Conservation (phyloP, 1,140 invertebrate genomes). For the Arion vulgaris region DNA sequence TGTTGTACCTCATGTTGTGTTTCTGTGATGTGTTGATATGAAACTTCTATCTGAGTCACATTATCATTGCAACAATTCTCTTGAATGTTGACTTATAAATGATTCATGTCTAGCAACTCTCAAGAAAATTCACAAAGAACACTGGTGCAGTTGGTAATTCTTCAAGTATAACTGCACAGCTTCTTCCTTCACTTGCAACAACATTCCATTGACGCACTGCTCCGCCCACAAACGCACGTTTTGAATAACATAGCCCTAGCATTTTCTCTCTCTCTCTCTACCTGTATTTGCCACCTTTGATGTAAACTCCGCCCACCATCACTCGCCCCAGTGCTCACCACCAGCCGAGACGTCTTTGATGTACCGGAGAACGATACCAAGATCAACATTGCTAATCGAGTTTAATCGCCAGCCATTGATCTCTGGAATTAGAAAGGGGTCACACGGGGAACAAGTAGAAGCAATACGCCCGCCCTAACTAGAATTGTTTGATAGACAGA, state of each 20-base stretch:
- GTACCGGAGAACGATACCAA: neutral
- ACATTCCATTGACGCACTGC: neutral
- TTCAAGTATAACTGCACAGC: too few relatives aligned
- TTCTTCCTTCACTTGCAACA: too few relatives aligned
- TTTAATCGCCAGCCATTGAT: slow-evolving; percentile 33
- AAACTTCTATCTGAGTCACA: too few relatives aligned
- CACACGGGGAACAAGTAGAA: neutral
- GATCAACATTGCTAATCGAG: slow-evolving; percentile 42
- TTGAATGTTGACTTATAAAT: too few relatives aligned
- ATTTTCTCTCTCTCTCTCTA: neutral
- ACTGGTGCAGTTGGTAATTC: too few relatives aligned
- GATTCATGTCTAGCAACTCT: too few relatives aligned
- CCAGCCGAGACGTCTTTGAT: neutral
- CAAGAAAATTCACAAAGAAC: too few relatives aligned
- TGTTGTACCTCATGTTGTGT: too few relatives aligned
- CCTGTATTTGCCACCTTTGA: slow-evolving; percentile 10
- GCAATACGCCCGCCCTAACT: neutral
- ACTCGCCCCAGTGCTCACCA: neutral
- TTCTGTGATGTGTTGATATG: too few relatives aligned
- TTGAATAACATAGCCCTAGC: neutral
- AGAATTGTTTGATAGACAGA: neutral
- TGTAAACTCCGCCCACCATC: neutral
- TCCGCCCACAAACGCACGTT: neutral
- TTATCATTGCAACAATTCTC: too few relatives aligned
- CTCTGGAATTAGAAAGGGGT: slow-evolving; percentile 2